Base-by-base conservation (phyloP, 2,888 invertebrate genomes). In the Gymnoscelis rufifasciata region DNA sequence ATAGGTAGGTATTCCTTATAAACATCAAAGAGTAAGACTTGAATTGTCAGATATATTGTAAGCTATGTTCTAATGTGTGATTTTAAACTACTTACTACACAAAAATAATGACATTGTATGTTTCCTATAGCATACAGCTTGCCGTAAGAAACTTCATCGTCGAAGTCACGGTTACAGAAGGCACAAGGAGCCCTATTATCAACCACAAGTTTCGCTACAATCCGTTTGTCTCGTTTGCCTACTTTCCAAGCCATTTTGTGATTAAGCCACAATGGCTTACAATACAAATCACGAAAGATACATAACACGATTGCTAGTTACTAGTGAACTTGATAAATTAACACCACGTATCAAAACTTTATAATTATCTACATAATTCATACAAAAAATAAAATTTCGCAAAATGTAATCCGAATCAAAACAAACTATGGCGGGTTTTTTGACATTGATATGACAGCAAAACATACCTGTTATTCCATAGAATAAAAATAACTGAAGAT, bases 61-160 rank as follows among this genome's bases (percentile, higher is more conserved):
- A n/a, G n/a, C n/a, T n/a, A n/a, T n/a, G n/a, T n/a, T n/a, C n/a
- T n/a, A n/a, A n/a, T n/a, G n/a, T n/a, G n/a, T 1, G 12, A n/a
- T 31, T n/a, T 7, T 27, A 19, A 13, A 33, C 7, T 12, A 83
- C 90, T 86, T 88, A 94, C 94, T 83, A 93, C 87, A 70, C 95
- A 95, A 74, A 92, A 94, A 62, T 94, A 93, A 69, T 95, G 95
- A 1, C 92, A 92, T 27, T 90, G 78, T 15, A 93, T 78, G 7
- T 89, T 84, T 7, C 88, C 83, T 35, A 90, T 82, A 7, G 81
- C 76, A 56, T 91, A 90, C 19, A 91, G 68, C 59, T 90, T 89
- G 2, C 92, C 92, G 63, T 80, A 91, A 8, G 80, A 72, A 5
- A 89, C 46, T 60, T 91, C 91, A 56, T 91, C 83, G 12, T 90